Base-by-base conservation (phyloP, 2,113 vertebrate genomes). In the Hucho hucho region DNA sequence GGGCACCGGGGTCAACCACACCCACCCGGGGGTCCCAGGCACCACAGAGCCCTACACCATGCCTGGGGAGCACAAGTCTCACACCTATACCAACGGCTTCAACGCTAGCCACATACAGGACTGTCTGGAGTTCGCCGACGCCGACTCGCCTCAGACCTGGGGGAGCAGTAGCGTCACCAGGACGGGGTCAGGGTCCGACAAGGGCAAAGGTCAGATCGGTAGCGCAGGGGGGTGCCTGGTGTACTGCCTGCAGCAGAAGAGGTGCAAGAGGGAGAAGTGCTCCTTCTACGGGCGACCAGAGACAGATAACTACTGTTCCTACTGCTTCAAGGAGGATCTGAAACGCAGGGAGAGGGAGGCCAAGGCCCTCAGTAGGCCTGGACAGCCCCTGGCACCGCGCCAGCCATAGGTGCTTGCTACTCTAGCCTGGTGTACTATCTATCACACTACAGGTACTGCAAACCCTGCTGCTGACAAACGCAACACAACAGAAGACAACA, bases 271-370 rank as follows among this genome's bases (percentile, higher is more conserved):
- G 85, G 97, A 98, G 83, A 97, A 97, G 92, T 99, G 98, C 84
- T 96, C 98, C 83, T 99, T 99, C 89, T 99, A 98, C 37, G 97
- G 98, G 14, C 94, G 97, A 75, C 94, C 95, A 0, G 98, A 99
- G 93, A 99, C 98, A 47, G 97, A 99, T 82, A 95, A 96, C 93
- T 97, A 93, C 89, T 99, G 98, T 85, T 99, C 98, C 53, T 99
- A 96, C 93, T 99, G 98, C 93, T 99, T 96, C 93, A 96, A 95
- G 79, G 98, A 99, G 90, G 98, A 99, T 91, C 82, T 98, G 72
- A 95, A 95, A 81, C 95, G 95, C 87, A 95, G 95, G 90, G 97
- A 97, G 90, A 92, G 92, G 67, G 94, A 96, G 84, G 90, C 85
- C 82, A 95, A 94, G 78, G 92, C 90, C 56, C 92, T 90, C 59